Percentiles rank a stretch among this genome's conserved stretches.
Conservation (phyloP, 2,113 vertebrate genomes). For the Solenodon paradoxus region DNA sequence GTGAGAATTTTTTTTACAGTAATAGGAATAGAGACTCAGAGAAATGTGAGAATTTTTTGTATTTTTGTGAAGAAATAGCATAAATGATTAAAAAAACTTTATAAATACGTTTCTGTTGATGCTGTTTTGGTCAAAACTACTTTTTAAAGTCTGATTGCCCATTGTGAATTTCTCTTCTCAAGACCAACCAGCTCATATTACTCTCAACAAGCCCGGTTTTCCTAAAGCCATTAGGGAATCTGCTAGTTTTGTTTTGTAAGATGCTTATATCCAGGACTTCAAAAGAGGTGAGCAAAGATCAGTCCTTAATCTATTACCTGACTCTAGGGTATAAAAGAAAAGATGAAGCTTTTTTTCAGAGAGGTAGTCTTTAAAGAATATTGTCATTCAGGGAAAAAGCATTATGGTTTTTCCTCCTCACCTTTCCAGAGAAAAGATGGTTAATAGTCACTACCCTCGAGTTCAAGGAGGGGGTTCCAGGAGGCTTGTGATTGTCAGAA, state of each 20-base stretch:
- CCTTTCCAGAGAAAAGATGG: background rate
- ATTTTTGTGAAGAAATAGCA: constrained; percentile 49
- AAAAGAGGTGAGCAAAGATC: background rate
- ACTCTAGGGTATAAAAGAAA: constrained; percentile 7
- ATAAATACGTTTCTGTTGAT: constrained; percentile 41
- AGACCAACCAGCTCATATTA: constrained; percentile 41
- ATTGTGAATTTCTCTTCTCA: constrained; percentile 59
- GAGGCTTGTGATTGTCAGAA: background rate
- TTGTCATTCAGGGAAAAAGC: background rate
- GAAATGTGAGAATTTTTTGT: too few relatives aligned
- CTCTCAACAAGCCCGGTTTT: constrained; percentile 32
- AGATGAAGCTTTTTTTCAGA: background rate
- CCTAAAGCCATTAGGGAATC: constrained; percentile 16
- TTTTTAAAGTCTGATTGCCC: constrained; percentile 45
- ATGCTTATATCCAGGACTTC: background rate
- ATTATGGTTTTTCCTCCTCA: background rate
- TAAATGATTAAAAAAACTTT: constrained; percentile 43
- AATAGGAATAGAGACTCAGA: too few relatives aligned
- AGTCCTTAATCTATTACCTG: background rate
- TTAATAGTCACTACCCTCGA: background rate
- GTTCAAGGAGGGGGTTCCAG: background rate
- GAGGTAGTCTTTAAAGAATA: background rate
- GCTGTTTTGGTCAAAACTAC: constrained; percentile 28
- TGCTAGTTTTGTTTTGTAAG: background rate
- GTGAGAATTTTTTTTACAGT: too few relatives aligned